Evolutionary conservation across 2,113 vertebrate genomes (phyloP).

Genomic region (Centropus unirufus): DNA sequence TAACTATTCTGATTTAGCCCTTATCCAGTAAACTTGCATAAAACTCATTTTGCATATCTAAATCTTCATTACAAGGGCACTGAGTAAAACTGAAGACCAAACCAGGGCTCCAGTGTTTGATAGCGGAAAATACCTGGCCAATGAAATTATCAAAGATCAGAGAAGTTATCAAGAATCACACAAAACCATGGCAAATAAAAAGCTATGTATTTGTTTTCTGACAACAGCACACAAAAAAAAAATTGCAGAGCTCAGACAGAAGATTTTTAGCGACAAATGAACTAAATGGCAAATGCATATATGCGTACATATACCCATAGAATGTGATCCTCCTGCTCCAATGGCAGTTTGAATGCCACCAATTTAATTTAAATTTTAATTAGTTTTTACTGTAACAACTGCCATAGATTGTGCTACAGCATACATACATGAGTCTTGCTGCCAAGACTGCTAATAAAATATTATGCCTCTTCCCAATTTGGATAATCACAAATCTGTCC

Average conservation of each 20-base stretch:
- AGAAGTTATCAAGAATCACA: background rate
- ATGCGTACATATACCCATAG: background rate
- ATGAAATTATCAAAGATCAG: background rate
- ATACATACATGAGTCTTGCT: background rate
- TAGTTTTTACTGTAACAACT: constrained; percentile 38
- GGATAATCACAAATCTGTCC: constrained; percentile 40
- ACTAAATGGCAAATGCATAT: background rate
- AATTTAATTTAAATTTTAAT: constrained; percentile 56
- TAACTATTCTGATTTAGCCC: background rate
- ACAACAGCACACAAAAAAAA: background rate
- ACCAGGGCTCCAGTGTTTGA: background rate
- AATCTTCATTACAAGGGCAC: background rate
- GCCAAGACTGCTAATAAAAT: constrained; percentile 51
- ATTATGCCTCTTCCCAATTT: background rate
- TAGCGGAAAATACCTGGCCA: background rate
- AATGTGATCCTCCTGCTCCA: background rate
- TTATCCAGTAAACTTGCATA: background rate
- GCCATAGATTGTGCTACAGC: background rate
- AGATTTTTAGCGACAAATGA: background rate
- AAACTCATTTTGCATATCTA: background rate
- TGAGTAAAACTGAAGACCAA: background rate
- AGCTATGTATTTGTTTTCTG: background rate
- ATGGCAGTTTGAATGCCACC: background rate
- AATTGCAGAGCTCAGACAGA: background rate
- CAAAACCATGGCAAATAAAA: background rate